These are phyloP conservation scores for Acanthosepion lycidas DNA, from an alignment of 2,888 invertebrate genomes.

Conservation along the genomic window DNA sequence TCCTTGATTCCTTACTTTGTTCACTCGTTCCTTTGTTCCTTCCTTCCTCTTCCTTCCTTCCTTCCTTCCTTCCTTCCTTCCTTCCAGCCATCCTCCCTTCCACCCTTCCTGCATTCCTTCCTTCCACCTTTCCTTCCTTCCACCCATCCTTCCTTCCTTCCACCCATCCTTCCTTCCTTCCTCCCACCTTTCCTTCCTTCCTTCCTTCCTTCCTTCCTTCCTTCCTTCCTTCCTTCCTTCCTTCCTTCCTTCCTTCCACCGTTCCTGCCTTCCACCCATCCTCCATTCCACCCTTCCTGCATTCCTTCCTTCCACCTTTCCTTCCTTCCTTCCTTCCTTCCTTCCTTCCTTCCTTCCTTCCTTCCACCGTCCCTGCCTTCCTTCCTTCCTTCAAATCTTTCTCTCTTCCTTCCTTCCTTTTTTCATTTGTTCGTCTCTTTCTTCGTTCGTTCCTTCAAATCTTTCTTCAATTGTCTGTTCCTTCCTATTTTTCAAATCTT, in stretches of 20 bases:
- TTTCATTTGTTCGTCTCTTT: not conserved
- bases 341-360: not conserved
- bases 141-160: not conserved
- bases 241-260: no score
- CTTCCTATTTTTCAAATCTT: no score
- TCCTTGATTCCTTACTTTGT: not conserved
- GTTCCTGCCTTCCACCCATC: no score
- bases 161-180: not conserved
- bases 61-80: not conserved
- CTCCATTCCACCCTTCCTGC: no score
- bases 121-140: no score
- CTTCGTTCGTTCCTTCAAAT: not conserved
- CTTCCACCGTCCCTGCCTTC: not conserved
- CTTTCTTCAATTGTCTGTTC: not conserved
- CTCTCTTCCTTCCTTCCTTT: not conserved
- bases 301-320: not conserved
- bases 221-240: no score
- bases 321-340: no score
- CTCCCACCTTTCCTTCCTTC: not conserved
- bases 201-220: not conserved
- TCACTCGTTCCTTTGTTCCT: not conserved
- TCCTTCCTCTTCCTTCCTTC: not conserved
- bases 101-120: no score
- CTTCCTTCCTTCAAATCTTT: not conserved
- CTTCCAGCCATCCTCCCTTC: no score